Conservation (phyloP, 2,888 invertebrate genomes). For the Eupithecia exiguata region DNA sequence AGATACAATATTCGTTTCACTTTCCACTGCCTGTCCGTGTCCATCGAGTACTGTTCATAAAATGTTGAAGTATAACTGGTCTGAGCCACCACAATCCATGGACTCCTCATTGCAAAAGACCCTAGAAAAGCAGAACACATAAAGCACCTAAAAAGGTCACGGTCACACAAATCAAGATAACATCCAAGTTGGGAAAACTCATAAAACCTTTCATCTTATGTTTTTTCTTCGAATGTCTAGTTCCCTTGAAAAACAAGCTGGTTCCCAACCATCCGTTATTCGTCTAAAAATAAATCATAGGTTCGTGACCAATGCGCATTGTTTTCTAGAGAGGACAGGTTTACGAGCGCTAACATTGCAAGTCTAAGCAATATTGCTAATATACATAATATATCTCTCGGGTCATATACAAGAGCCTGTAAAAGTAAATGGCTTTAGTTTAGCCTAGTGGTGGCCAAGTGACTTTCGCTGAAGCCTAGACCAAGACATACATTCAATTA, state of each 20-base stretch:
- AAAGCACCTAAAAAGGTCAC: background rate
- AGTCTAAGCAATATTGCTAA: background rate
- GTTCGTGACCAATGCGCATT: background rate
- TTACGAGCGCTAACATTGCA: background rate
- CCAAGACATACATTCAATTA: background rate
- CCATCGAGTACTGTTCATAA: no score
- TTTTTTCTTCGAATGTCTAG: no score
- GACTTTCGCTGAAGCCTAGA: background rate
- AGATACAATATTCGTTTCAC: no score
- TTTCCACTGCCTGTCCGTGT: no score
- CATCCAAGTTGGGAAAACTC: background rate
- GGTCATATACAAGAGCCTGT: background rate
- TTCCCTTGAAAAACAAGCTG: slow-evolving; percentile 11
- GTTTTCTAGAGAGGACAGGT: slow-evolving; percentile 9
- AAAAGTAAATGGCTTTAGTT: background rate
- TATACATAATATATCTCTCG: background rate
- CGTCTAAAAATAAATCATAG: slow-evolving; percentile 7
- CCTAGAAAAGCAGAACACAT: no score
- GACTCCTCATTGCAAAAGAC: no score
- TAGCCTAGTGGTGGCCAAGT: background rate
- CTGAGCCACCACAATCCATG: no score
- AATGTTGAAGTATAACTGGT: no score
- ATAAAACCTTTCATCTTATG: background rate
- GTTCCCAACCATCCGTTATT: background rate
- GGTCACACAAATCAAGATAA: background rate